Evolutionary conservation across 2,797 vertebrate genomes (phyloP), one percentile per base, ranked within the genome.

Genomic region (Rhodeus uyekii): DNA sequence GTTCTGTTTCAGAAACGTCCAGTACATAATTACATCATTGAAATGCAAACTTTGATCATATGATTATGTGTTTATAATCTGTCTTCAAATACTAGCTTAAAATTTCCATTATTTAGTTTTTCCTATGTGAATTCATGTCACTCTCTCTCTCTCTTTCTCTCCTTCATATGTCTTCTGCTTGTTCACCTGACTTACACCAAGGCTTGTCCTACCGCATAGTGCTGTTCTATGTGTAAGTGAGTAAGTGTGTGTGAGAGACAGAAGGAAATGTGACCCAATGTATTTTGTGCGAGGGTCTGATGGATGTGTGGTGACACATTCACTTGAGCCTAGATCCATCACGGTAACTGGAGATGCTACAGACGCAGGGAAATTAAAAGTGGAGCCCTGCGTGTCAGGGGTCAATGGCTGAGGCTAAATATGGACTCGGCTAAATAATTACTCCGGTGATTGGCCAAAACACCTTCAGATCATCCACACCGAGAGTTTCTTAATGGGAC

Each of bases 321-420:
- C 64, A 83, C 85, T 89, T 90, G 87, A 89, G 86, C 84, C 88
- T 84, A 90, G 89, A 92, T 93, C 87, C 83, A 90, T 91, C 88
- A 91, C 67, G 36, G 73, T 78, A 84, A 89, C 84, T 80, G 81
- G 79, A 87, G 83, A 80, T 71, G 77, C 65, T 78, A 76, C 80
- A 87, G 85, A 91, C 60, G 58, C 39, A 68, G 82, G 84, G 80
- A 91, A 91, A 91, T 90, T 72, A 90, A 85, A 87, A 85, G 82
- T 88, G 86, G 42, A 80, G 61, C 74, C 32, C 61, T 78, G 73
- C 82, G 61, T 85, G 76, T 84, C 84, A 68, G 73, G 64, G 74
- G 73, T 78, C 85, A 87, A 81, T 86, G 82, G 69, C 71, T 81
- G 83, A 82, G 67, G 82, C 88, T 89, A 85, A 89, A 89, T 87